Evolutionary conservation across 2,888 invertebrate species (phyloP), one percentile per base, ranked within the genome.

Genomic region (Dendrolimus pini): DNA sequence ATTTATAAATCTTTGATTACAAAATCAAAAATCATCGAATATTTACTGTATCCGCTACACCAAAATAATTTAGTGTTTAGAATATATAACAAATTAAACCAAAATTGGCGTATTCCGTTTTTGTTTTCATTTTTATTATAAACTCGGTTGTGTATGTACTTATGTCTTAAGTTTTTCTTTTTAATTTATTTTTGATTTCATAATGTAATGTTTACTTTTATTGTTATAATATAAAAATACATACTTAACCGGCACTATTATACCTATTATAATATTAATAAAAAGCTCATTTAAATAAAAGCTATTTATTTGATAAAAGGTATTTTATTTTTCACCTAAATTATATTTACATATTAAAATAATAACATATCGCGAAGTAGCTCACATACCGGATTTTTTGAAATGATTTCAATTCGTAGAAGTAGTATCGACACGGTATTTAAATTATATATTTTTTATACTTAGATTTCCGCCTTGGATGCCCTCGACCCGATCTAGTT

Each of bases 121-220:
- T 76, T 72, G 66, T 69, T 74, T 72, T 75, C 81, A 75, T 72
- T 78, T 77, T 77, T 58, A 68, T 68, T 69, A 75, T 76, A 71
- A 64, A 82, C 83, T 88, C 85, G 89, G 88, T 90, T 90, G 87
- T 89, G 90, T 91, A 85, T 89, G 89, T 93, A 92, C 92, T 92
- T 92, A 92, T 92, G 89, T 91, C 74, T 74, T 85, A 85, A 83
- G 80, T 65, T 70, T 70, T 71, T 62, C 61, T 60, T 64, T 59
- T 70, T 77, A 71, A 80, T 81, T 83, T 79, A 75, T 82, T 78
- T 75, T 81, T 80, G 71, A 75, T 72, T 89, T 80, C 63, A 47
- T 62, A 88, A 64, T 91, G 89, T 92, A 90, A 91, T 84, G 81
- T 75, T 77, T 78, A 79, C 77, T 54, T 30, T 54, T 54, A 30